Conservation (phyloP, 92 coral and sea anemone species). For the Parazoanthus swiftii region DNA sequence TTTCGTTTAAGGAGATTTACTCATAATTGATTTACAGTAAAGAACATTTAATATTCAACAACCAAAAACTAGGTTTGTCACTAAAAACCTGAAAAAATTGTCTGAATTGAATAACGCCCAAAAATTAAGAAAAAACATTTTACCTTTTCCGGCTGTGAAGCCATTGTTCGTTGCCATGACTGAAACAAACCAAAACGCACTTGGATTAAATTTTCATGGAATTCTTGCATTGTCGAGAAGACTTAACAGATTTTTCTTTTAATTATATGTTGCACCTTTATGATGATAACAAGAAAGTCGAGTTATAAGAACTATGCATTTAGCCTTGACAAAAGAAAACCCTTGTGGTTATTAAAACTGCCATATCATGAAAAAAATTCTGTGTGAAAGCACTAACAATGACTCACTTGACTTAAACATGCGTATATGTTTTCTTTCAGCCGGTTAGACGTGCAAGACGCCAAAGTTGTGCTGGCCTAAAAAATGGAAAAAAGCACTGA, state of each 20-base stretch:
- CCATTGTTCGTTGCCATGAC: background rate
- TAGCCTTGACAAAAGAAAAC: background rate
- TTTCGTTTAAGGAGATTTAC: background rate
- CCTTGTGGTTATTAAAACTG: background rate
- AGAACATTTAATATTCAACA: background rate
- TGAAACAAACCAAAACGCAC: background rate
- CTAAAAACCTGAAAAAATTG: too few species aligned
- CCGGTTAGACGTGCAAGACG: background rate
- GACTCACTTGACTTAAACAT: background rate
- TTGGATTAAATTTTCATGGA: background rate
- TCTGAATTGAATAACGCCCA: background rate
- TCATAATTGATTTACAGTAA: background rate
- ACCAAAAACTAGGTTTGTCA: background rate
- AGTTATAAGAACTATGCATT: background rate
- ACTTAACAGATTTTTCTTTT: background rate
- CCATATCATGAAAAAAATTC: background rate
- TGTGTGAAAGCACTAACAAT: background rate
- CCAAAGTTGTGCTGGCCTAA: background rate
- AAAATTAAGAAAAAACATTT: background rate
- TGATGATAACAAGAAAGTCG: background rate
- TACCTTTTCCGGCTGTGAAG: background rate
- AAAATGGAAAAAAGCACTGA: constrained; percentile 24
- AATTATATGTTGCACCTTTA: background rate
- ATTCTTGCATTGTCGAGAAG: background rate
- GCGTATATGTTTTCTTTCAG: background rate